These are phyloP conservation scores for Sarcophaga peregrina DNA, from an alignment of 1,140 invertebrate species.

Conservation along the genomic window DNA sequence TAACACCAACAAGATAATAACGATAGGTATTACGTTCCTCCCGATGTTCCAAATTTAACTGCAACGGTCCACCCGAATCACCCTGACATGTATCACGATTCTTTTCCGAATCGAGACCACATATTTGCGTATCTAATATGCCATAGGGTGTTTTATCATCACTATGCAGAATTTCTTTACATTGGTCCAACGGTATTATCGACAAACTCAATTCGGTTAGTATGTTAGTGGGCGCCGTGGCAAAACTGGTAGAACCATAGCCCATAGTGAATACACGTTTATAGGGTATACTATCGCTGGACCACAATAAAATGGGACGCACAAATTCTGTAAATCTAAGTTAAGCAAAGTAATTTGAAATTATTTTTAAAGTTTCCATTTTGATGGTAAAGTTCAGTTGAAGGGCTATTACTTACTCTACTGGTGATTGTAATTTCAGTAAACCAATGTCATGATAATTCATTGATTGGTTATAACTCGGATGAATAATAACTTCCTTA, in stretches of 20 bases:
- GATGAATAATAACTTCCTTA: conserved; percentile 50
- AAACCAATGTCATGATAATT: conserved; percentile 57
- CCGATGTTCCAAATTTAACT: conserved; percentile 59
- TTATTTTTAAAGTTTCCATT: background rate
- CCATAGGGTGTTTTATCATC: conserved; percentile 49
- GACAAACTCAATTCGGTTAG: conserved; percentile 54
- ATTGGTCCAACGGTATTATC: conserved; percentile 49
- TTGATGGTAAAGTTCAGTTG: background rate
- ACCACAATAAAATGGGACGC: conserved; percentile 51
- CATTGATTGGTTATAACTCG: conserved; percentile 48
- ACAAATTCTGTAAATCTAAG: conserved; percentile 52
- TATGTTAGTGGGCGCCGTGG: conserved; percentile 52
- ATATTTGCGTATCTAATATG: conserved; percentile 53
- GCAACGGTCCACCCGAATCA: conserved; percentile 55
- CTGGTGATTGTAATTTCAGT: conserved; percentile 48
- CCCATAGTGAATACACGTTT: conserved; percentile 53
- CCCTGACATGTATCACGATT: conserved; percentile 60
- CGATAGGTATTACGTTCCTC: conserved; percentile 47
- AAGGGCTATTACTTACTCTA: conserved; percentile 45
- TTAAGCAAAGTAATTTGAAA: background rate
- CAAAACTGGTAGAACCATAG: conserved; percentile 56
- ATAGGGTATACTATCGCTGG: conserved; percentile 52
- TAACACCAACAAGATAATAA: conserved; percentile 60
- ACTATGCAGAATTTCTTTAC: conserved; percentile 50
- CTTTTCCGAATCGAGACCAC: conserved; percentile 52